Base-by-base conservation (phyloP, 1,140 invertebrate genomes). In the Drosophila sechellia region DNA sequence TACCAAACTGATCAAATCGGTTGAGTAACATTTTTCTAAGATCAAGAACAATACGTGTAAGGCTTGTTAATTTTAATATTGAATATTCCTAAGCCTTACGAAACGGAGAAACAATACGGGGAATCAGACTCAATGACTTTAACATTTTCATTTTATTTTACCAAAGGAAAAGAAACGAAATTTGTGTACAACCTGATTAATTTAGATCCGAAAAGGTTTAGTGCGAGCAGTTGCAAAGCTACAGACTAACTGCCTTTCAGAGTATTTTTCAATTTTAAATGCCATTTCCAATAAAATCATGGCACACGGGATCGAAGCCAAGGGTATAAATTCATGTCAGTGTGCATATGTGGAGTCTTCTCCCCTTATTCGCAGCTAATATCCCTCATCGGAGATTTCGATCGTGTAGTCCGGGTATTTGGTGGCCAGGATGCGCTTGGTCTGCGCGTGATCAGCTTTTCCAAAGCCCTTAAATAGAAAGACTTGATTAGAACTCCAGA, bases 331-430 rank as follows among this genome's bases (percentile, higher is more conserved):
- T 27, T 15, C 0, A 15, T 31, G n/a, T 45, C 3, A 20, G 17
- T 15, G 31, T 46, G 5, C 10, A 8, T 22, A 17, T 25, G 2
- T 10, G 17, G 1, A 10, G 11, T 60, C 11, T 55, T 11, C 0
- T 11, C 6, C n/a, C 25, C 2, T 40, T 27, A 10, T 39, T 10
- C 0, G 2, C 22, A 37, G 13, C 54, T 77, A 92, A 60, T 92
- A 92, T 15, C 89, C 91, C 8, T 92, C 92, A 90, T 92, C 92
- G 11, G 89, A 80, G 11, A 75, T 90, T 79, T 92, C 90, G 45
- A 92, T 92, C 20, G 73, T 77, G 50, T 92, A 92, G 13, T 90
- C 75, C 6, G 54, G 48, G 52, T 79, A 92, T 49, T 92, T 90
- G 4, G 83, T 77, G 54, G 53, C 31, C 17, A 92, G 50, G 56